Conservation (phyloP, 2,113 vertebrate genomes). For the Mormoops blainvillei region DNA sequence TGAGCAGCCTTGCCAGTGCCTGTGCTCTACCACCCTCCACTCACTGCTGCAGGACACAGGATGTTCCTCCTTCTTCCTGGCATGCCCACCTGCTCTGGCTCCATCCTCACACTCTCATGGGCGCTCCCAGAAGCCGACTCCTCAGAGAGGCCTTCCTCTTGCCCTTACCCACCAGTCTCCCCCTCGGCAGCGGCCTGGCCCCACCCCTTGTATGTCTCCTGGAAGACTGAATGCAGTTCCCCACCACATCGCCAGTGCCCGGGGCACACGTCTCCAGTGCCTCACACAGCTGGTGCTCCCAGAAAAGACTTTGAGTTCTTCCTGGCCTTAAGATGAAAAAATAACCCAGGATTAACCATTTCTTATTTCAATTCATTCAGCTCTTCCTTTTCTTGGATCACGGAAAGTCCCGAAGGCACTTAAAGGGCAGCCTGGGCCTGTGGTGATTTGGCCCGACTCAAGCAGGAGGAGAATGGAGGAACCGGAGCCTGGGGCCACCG, state of each 20-base stretch:
- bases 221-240: background rate
- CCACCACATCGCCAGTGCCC: background rate
- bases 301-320: background rate
- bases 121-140: fast-evolving
- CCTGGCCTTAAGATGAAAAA: background rate
- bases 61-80: background rate
- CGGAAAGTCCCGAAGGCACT: background rate
- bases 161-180: background rate
- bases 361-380: background rate
- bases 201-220: background rate
- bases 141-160: background rate
- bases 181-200: background rate
- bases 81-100: background rate
- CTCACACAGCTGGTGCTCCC: background rate
- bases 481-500: fast-evolving
- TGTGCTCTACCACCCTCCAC: fast-evolving
- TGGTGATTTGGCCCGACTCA: background rate
- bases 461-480: background rate
- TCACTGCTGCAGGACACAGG: background rate
- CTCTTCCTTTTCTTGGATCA: background rate
- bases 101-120: fast-evolving
- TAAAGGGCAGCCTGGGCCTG: background rate
- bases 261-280: background rate
- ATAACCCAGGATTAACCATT: background rate
- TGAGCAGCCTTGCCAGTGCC: background rate